A percentile compares a stretch with the other conserved stretches of the same genome.
These are phyloP conservation scores for Spilogale gracilis DNA, from an alignment of 2,113 vertebrate genomes.

Conservation along the genomic window DNA sequence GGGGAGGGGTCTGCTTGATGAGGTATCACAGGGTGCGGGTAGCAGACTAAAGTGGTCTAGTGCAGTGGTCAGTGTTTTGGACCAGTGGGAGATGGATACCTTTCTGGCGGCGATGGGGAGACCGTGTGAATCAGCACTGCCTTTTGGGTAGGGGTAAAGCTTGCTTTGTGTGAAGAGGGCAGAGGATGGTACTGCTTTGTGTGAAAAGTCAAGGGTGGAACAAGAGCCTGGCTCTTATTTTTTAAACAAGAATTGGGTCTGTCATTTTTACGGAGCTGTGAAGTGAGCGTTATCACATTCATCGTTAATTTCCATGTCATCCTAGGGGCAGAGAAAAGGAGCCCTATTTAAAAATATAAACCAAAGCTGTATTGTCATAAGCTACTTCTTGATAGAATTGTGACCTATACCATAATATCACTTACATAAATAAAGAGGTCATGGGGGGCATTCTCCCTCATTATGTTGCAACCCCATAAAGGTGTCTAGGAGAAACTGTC, in stretches of 20 bases:
- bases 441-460: neutral
- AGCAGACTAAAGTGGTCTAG: neutral
- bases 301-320: neutral
- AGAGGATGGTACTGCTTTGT: conserved; percentile 76
- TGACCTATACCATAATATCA: conserved; percentile 13
- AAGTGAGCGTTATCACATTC: neutral
- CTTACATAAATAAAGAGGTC: conserved; percentile 39
- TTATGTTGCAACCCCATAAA: conserved; percentile 1
- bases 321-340: neutral
- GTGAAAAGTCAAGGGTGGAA: conserved; percentile 46
- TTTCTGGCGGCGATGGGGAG: neutral
- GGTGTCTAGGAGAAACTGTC: neutral
- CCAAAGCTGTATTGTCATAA: neutral
- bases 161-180: conserved; percentile 76
- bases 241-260: conserved; percentile 4
- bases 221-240: neutral
- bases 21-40: neutral
- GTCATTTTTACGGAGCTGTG: conserved; percentile 32
- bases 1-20: neutral
- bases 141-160: conserved; percentile 46
- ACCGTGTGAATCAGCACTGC: conserved; percentile 37
- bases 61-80: neutral
- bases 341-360: neutral
- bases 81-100: neutral
- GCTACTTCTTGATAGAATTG: conserved; percentile 31